A percentile compares a stretch with the other conserved stretches of the same genome.
Conservation (phyloP, 1,140 invertebrate species). For the Macrobrachium nipponense region DNA sequence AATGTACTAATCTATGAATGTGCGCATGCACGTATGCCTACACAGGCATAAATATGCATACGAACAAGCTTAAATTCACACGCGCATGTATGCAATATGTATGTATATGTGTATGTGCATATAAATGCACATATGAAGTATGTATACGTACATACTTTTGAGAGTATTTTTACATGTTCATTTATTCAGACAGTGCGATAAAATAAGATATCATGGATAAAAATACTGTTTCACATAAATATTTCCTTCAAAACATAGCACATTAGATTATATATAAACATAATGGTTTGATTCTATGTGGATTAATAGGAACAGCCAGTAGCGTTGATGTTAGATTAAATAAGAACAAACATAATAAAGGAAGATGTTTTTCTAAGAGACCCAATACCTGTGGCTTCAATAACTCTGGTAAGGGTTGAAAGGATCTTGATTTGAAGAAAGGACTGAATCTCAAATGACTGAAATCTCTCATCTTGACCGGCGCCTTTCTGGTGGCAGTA, state of each 20-base stretch:
- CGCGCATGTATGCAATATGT: neutral
- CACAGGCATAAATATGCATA: neutral
- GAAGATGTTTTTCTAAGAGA: neutral
- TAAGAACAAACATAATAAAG: neutral
- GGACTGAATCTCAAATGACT: too few species aligned
- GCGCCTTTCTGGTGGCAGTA: conserved; percentile 1
- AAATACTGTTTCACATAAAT: conserved; percentile 16
- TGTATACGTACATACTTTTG: conserved; percentile 1
- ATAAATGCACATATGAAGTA: conserved; percentile 2
- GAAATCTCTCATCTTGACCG: neutral
- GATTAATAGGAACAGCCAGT: neutral
- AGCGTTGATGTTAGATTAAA: neutral
- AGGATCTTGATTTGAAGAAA: too few species aligned
- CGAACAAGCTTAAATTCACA: neutral
- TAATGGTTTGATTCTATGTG: conserved; percentile 11
- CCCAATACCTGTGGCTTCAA: too few species aligned
- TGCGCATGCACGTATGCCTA: neutral
- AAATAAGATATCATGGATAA: neutral
- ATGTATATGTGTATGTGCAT: neutral
- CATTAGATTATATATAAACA: conserved; percentile 22
- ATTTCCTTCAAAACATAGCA: neutral
- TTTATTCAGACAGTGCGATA: neutral
- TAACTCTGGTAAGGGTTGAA: too few species aligned
- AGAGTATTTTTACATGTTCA: neutral
- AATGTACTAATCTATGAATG: neutral